Evolutionary conservation across 2,888 invertebrate genomes (phyloP), one percentile per base, ranked within the genome.

Genomic region (Drosophila kuntzei): DNA sequence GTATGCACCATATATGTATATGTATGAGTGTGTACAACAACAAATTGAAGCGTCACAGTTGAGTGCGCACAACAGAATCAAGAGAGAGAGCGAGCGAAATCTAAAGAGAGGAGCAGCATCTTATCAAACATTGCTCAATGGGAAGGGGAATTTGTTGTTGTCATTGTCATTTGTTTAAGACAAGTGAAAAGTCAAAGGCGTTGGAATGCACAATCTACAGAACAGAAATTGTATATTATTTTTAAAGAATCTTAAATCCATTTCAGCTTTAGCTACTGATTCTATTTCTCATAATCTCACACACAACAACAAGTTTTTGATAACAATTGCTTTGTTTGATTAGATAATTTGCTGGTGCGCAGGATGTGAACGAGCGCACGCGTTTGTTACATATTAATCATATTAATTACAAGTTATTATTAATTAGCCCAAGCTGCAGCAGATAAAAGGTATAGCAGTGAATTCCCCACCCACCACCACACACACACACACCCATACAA

Each of bases 21-120:
- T 50, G 11, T 51, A n/a, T 53, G 8, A 49, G 44, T 49, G 32
- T 61, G 51, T 41, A 62, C 65, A 86, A 57, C 71, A 73, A 73
- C 70, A 80, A 84, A 80, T 69, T 69, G 55, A 65, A 76, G 74
- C 88, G 86, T 88, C 87, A 86, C 87, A 79, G 73, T 79, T 83
- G 84, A 77, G 72, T 71, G 71, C 57, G 66, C 57, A 63, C 53
- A 60, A 41, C 16, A 74, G 54, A 57, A 43, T 22, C 57, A 44
- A 49, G 50, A 44, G 18, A 18, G 14, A 55, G 64, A 29, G 50
- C 41, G 16, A 27, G 37, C 27, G 32, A 11, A 22, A 41, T 22
- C 37, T 61, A 49, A 34, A 29, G 51, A 54, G 57, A 62, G 18
- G 53, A 47, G 27, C 25, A 50, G 29, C 46, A 58, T 54, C 67